Conservation (phyloP, 2,888 invertebrate species). For the Ormyrus rosae region DNA sequence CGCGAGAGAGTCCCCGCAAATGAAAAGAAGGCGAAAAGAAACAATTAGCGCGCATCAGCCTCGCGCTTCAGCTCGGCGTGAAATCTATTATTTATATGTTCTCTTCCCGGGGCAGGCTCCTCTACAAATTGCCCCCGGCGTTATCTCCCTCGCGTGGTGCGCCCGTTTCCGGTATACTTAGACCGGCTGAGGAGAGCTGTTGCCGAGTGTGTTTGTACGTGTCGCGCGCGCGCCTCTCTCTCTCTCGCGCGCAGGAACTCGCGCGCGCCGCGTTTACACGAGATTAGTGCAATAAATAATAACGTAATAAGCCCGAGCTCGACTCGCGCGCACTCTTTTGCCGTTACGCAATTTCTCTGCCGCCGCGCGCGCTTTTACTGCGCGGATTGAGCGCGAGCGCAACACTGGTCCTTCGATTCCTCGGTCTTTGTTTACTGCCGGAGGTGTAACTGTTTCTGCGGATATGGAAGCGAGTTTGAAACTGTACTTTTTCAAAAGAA, state of each 20-base stretch:
- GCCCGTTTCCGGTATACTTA: slow-evolving; percentile 29
- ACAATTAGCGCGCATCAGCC: slow-evolving; percentile 57
- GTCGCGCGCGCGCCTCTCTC: slow-evolving; percentile 12
- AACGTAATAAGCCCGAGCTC: slow-evolving; percentile 37
- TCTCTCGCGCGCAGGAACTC: slow-evolving; percentile 21
- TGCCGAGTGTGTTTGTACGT: background rate
- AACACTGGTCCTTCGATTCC: too few species aligned
- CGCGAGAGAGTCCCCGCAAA: background rate
- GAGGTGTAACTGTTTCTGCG: too few species aligned
- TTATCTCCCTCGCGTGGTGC: slow-evolving; percentile 43
- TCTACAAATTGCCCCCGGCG: slow-evolving; percentile 37
- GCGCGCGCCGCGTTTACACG: slow-evolving; percentile 51
- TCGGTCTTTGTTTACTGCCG: too few species aligned
- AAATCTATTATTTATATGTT: slow-evolving; percentile 52
- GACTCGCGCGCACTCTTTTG: slow-evolving; percentile 9
- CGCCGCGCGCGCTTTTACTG: too few species aligned
- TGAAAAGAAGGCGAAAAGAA: slow-evolving; percentile 55
- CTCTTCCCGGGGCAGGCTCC: slow-evolving; percentile 10
- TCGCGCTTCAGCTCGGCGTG: slow-evolving; percentile 45
- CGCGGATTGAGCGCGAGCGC: too few species aligned
- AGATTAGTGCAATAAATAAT: slow-evolving; percentile 63
- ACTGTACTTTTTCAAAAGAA: too few species aligned
- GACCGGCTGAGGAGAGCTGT: background rate
- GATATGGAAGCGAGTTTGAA: too few species aligned
- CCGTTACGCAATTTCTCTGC: slow-evolving; percentile 16